These are phyloP conservation scores for Ceryle rudis DNA, from an alignment of 2,797 vertebrate species.

Conservation along the genomic window DNA sequence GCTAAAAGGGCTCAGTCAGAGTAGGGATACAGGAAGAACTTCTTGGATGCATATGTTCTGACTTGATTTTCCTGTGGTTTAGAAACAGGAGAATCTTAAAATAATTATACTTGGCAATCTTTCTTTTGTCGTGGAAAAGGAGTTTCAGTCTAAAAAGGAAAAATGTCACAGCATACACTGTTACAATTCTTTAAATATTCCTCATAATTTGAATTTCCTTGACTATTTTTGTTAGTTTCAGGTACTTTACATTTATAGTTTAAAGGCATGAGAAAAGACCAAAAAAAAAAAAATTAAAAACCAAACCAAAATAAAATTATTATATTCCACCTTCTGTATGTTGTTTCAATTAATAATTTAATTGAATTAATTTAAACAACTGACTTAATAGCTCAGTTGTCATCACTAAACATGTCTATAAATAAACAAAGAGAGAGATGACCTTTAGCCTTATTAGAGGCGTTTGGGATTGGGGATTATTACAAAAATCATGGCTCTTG, in stretches of 20 bases:
- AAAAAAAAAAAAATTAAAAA: not conserved
- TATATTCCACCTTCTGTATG: not conserved
- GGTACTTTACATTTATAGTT: not conserved
- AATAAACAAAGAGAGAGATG: not conserved
- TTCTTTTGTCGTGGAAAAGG: not conserved
- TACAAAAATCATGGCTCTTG: not conserved
- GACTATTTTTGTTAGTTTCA: not conserved
- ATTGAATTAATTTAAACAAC: not conserved
- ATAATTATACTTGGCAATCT: not conserved
- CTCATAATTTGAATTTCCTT: not conserved
- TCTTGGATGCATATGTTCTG: not conserved
- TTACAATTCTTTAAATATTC: not conserved
- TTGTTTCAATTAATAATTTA: not conserved
- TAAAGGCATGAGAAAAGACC: not conserved
- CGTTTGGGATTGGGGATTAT: not conserved
- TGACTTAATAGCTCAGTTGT: not conserved
- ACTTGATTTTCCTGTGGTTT: not conserved
- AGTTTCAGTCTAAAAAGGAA: not conserved
- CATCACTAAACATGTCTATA: not conserved
- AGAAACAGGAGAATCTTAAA: not conserved
- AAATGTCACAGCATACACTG: not conserved
- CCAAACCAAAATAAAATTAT: not conserved
- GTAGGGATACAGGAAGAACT: not conserved
- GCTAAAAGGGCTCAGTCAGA: not conserved
- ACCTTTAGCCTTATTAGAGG: not conserved